These are phyloP conservation scores for Phaenicophaeus curvirostris DNA, from an alignment of 2,797 vertebrate species.

Conservation along the genomic window DNA sequence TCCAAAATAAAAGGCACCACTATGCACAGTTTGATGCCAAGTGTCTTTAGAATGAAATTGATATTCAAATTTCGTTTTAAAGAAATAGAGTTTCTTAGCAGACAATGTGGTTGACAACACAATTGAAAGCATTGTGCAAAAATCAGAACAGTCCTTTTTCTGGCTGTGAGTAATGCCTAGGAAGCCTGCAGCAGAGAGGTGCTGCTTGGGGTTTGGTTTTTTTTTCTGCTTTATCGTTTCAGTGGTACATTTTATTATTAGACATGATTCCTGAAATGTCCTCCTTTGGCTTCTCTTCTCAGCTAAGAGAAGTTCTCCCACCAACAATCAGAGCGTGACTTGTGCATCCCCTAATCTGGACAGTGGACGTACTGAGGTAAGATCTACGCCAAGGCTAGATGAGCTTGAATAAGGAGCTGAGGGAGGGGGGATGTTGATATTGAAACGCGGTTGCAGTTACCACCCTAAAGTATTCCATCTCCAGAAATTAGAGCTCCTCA, in stretches of 20 bases:
- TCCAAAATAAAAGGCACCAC: neutral
- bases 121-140: neutral
- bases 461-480: neutral
- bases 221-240: neutral
- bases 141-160: neutral
- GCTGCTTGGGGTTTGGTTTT: neutral
- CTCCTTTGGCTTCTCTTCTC: constrained; percentile 34
- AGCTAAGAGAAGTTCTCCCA: constrained; percentile 96
- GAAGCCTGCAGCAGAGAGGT: neutral
- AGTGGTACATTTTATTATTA: neutral
- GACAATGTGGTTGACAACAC: neutral
- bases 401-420: neutral
- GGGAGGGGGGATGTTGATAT: neutral
- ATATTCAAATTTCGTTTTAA: neutral
- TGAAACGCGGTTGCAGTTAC: neutral
- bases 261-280: neutral
- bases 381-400: neutral
- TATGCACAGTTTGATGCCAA: neutral
- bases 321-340: constrained; percentile 87
- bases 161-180: neutral
- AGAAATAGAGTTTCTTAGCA: neutral
- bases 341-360: constrained; percentile 89
- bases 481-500: neutral
- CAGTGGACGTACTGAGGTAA: constrained; percentile 69
- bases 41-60: neutral